A percentile compares a stretch with the other conserved stretches of the same genome.
Conservation (phyloP, 2,888 invertebrate species). For the Calliphora vomitoria region DNA sequence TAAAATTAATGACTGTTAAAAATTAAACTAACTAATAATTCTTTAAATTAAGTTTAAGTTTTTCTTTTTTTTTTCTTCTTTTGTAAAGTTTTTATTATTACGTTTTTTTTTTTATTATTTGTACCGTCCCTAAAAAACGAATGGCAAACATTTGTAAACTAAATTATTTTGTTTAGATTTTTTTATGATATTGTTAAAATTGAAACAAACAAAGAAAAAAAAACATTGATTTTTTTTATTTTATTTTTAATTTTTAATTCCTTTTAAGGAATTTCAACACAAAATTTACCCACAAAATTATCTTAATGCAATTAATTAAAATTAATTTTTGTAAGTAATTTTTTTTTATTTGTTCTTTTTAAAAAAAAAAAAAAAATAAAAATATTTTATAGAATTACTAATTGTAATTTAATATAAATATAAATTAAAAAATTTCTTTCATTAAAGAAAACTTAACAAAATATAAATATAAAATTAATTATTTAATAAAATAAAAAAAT, state of each 20-base stretch:
- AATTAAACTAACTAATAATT: slow-evolving; percentile 11
- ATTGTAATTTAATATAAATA: slow-evolving; percentile 43
- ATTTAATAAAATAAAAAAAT: slow-evolving; percentile 44
- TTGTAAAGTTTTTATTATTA: slow-evolving; percentile 37
- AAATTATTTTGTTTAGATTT: slow-evolving; percentile 31
- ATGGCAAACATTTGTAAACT: too few species aligned
- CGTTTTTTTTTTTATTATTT: slow-evolving; percentile 25
- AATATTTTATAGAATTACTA: slow-evolving; percentile 43
- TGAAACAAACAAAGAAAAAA: background rate
- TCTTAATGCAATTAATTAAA: slow-evolving; percentile 49
- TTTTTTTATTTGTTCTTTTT: slow-evolving; percentile 44
- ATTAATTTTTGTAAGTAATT: slow-evolving; percentile 56
- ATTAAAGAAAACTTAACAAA: slow-evolving; percentile 55
- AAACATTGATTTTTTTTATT: background rate
- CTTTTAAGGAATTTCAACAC: slow-evolving; percentile 35
- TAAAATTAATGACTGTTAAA: slow-evolving; percentile 63
- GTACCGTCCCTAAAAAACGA: slow-evolving; percentile 62
- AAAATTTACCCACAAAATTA: slow-evolving; percentile 44
- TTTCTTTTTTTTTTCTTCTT: slow-evolving; percentile 9
- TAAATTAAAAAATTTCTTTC: slow-evolving; percentile 39
- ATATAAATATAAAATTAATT: background rate
- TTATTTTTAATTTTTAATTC: slow-evolving; percentile 48
- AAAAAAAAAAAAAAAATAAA: background rate
- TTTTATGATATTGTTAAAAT: slow-evolving; percentile 50
- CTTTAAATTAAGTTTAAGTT: slow-evolving; percentile 52